A percentile compares a stretch with the other conserved stretches of the same genome.
phyloP scores from a whole-genome alignment of 2,797 vertebrate species.

The Chromis chromis region DNA sequence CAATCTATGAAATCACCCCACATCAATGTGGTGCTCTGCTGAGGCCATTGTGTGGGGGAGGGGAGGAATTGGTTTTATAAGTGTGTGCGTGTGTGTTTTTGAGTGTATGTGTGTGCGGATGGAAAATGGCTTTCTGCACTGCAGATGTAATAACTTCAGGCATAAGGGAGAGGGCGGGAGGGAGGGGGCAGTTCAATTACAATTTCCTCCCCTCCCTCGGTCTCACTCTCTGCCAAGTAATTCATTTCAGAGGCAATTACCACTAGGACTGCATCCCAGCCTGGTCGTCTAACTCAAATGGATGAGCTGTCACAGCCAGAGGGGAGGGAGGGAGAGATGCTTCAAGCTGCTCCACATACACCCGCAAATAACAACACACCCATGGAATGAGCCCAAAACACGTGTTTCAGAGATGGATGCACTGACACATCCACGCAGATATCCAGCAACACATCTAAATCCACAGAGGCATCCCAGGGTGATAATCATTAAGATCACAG shows the following conservation, averaged over 20 bases:
- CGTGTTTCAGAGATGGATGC: conserved; percentile 38
- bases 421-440: conserved; percentile 24
- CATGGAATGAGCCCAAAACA: conserved; percentile 38
- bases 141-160: conserved; percentile 84
- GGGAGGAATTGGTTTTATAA: conserved; percentile 62
- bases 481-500: conserved; percentile 63
- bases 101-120: conserved; percentile 44
- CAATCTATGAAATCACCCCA: conserved; percentile 73
- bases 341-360: conserved; percentile 67
- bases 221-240: conserved; percentile 81
- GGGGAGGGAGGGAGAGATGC: conserved; percentile 16
- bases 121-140: conserved; percentile 79
- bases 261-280: conserved; percentile 66
- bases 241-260: conserved; percentile 85
- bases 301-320: conserved; percentile 78
- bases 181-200: conserved; percentile 79
- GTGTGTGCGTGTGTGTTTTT: conserved; percentile 15
- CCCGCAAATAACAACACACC: conserved; percentile 66
- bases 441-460: conserved; percentile 51
- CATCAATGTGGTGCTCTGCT: conserved; percentile 66
- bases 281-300: conserved; percentile 76
- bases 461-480: conserved; percentile 40
- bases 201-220: conserved; percentile 77
- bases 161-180: conserved; percentile 52
- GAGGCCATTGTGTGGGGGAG: conserved; percentile 58